These are phyloP conservation scores for Epizoanthus ramosus DNA, from an alignment of 92 coral and sea anemone species.

Conservation along the genomic window DNA sequence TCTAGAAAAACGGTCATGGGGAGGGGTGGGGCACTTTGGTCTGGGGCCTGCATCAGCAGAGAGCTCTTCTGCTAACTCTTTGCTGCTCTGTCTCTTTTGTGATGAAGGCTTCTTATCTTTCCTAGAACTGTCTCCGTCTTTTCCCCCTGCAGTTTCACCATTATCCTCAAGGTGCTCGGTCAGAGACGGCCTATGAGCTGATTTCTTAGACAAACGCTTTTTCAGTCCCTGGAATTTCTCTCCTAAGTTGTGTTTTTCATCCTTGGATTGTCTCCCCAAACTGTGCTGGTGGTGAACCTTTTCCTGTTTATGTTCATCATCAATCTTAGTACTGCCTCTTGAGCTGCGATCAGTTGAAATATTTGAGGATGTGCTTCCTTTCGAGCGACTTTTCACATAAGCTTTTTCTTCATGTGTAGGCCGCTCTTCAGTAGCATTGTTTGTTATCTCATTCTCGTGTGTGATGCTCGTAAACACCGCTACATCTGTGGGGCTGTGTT, in stretches of 20 bases:
- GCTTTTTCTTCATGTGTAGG: neutral
- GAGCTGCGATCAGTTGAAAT: slow-evolving; percentile 30
- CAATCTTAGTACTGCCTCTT: slow-evolving; percentile 25
- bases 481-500: neutral
- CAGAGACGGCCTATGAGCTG: neutral
- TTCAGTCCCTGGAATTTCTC: slow-evolving; percentile 27
- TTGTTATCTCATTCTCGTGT: neutral
- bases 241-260: slow-evolving; percentile 21
- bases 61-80: neutral
- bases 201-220: slow-evolving; percentile 16
- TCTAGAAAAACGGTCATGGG: slow-evolving; percentile 14
- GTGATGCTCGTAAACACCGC: neutral
- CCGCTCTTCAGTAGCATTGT: neutral
- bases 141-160: slow-evolving; percentile 1
- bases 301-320: slow-evolving; percentile 12
- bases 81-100: neutral
- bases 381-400: slow-evolving; percentile 8
- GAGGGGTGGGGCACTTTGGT: slow-evolving; percentile 16
- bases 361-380: slow-evolving; percentile 9
- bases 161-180: slow-evolving; percentile 1
- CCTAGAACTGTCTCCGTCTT: slow-evolving; percentile 20
- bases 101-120: neutral
- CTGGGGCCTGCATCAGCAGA: neutral
- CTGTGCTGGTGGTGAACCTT: slow-evolving; percentile 2
- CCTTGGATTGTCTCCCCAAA: slow-evolving; percentile 8